Conservation (phyloP, 2,888 invertebrate genomes). For the Cloeon dipterum region DNA sequence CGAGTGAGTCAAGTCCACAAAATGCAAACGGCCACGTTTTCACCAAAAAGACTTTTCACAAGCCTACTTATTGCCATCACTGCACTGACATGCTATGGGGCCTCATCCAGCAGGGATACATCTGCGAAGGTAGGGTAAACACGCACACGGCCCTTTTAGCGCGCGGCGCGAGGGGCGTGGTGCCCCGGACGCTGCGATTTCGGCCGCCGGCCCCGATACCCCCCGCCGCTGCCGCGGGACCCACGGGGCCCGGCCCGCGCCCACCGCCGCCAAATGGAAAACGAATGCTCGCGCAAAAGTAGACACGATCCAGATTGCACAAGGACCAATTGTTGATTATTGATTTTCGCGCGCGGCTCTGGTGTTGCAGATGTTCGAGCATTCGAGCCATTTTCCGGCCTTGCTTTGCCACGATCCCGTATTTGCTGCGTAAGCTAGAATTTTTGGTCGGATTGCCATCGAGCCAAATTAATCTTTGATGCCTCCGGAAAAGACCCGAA, state of each 20-base stretch:
- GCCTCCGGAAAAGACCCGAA: too few species aligned
- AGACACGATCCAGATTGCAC: too few species aligned
- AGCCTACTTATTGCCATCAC: slow-evolving; percentile 99
- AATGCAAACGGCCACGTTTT: slow-evolving; percentile 72
- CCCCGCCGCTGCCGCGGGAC: neutral
- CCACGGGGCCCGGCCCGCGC: neutral
- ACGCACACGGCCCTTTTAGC: neutral
- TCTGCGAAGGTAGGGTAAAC: slow-evolving; percentile 87
- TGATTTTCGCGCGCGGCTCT: too few species aligned
- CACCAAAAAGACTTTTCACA: slow-evolving; percentile 99
- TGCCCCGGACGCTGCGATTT: neutral
- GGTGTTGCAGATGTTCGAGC: too few species aligned
- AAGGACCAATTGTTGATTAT: too few species aligned
- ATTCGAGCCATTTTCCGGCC: too few species aligned
- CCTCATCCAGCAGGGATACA: slow-evolving; percentile 97
- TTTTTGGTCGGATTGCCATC: too few species aligned
- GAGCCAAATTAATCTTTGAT: too few species aligned
- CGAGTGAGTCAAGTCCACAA: slow-evolving; percentile 7
- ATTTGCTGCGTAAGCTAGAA: too few species aligned
- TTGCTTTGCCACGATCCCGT: too few species aligned
- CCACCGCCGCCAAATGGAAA: too few species aligned
- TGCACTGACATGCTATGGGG: slow-evolving; percentile 99
- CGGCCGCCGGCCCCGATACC: neutral
- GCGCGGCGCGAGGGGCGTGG: slow-evolving; percentile 1
- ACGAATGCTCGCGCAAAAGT: too few species aligned